A percentile compares a stretch with the other conserved stretches of the same genome.
These are phyloP conservation scores for Meta bourneti DNA, from an alignment of 2,888 invertebrate species.

Conservation along the genomic window DNA sequence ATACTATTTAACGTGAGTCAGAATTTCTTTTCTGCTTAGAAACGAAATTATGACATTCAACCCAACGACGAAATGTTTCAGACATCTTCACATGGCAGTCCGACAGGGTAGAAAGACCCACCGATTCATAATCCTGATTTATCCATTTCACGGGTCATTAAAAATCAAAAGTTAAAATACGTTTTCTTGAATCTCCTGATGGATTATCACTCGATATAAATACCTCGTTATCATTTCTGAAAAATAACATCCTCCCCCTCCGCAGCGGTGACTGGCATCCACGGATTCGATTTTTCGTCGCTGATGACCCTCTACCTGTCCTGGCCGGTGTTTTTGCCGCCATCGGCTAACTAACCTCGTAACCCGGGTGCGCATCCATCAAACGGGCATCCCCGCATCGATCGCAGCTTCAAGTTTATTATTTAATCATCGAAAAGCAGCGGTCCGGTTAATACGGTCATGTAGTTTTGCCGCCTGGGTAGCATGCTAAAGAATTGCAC, in stretches of 20 bases:
- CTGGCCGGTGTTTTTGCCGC: constrained; percentile 18
- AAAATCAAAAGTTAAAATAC: background rate
- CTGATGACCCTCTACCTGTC: background rate
- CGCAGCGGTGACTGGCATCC: background rate
- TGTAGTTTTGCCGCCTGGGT: constrained; percentile 70
- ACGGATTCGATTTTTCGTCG: background rate
- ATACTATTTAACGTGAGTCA: no score
- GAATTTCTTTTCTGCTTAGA: no score
- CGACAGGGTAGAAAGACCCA: background rate
- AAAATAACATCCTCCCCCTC: background rate
- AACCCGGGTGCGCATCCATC: constrained; percentile 54
- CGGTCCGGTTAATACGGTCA: constrained; percentile 64
- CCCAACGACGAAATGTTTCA: no score
- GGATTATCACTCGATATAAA: background rate
- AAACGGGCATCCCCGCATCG: constrained; percentile 30
- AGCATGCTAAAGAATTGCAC: constrained; percentile 64
- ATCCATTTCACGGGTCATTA: background rate
- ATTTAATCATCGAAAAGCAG: constrained; percentile 71
- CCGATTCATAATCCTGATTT: background rate
- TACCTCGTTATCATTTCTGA: background rate
- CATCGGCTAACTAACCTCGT: constrained; percentile 40
- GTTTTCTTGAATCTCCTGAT: background rate
- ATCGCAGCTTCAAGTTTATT: constrained; percentile 52
- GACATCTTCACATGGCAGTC: background rate
- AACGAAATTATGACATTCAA: no score